Percentiles rank a stretch among this genome's conserved stretches.
These are phyloP conservation scores for Neoseiulus cucumeris DNA, from an alignment of 1,140 invertebrate genomes.

Conservation along the genomic window DNA sequence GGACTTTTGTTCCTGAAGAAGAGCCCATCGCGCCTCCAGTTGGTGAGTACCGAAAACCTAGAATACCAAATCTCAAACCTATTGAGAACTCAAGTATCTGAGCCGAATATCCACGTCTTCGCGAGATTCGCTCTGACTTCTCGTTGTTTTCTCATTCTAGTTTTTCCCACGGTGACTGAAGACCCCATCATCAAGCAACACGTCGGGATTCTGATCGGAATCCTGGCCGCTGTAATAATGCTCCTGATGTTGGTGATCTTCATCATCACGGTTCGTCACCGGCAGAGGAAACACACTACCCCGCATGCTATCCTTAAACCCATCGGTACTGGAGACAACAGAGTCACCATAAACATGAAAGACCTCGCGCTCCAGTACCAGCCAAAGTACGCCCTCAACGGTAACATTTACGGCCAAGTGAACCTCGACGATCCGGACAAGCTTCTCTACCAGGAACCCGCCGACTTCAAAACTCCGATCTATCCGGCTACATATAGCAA, in stretches of 20 bases:
- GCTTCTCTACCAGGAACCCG: slow-evolving; percentile 26
- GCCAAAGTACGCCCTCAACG: slow-evolving; percentile 28
- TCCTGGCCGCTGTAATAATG: slow-evolving; percentile 47
- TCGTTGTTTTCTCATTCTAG: slow-evolving; percentile 28
- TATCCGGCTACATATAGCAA: slow-evolving; percentile 26
- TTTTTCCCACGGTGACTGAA: slow-evolving; percentile 37
- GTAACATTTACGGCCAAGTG: slow-evolving; percentile 35
- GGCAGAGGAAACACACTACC: slow-evolving; percentile 50
- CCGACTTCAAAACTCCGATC: slow-evolving; percentile 21
- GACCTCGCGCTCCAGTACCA: slow-evolving; percentile 26
- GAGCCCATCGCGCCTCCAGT: slow-evolving; percentile 23
- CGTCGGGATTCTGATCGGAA: slow-evolving; percentile 56
- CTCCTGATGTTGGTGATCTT: slow-evolving; percentile 49
- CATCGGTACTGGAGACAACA: slow-evolving; percentile 26
- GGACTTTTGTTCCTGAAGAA: slow-evolving; percentile 40
- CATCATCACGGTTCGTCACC: slow-evolving; percentile 45
- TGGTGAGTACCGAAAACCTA: slow-evolving; percentile 12
- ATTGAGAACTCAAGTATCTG: background rate
- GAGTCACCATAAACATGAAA: slow-evolving; percentile 45
- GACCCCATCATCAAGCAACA: slow-evolving; percentile 34
- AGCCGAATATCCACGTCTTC: background rate
- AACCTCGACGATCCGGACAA: slow-evolving; percentile 31
- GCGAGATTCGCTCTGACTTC: background rate
- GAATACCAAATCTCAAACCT: background rate
- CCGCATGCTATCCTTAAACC: slow-evolving; percentile 45